phyloP scores from a whole-genome alignment of 2,888 invertebrate species.

The Tanypteryx hageni region DNA sequence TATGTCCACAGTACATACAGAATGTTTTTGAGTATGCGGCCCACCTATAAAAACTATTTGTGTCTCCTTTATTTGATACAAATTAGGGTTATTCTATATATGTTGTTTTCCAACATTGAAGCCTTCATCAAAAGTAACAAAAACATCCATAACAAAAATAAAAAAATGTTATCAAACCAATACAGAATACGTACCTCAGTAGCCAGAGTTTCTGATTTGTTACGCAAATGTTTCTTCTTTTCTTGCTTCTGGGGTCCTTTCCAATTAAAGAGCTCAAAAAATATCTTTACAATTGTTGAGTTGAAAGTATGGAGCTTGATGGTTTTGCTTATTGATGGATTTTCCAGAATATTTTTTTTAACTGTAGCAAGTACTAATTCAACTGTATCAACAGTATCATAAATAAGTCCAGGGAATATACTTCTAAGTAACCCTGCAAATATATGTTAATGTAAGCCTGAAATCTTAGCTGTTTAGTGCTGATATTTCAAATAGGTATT shows the following conservation, averaged over 20 bases:
- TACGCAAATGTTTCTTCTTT: slow-evolving; percentile 74
- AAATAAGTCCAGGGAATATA: slow-evolving; percentile 81
- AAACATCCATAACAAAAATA: neutral
- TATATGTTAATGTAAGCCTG: neutral
- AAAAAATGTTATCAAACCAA: neutral
- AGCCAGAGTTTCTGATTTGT: slow-evolving; percentile 66
- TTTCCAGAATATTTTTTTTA: slow-evolving; percentile 83
- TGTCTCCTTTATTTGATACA: too few species aligned
- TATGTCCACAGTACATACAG: too few species aligned
- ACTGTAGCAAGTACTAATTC: slow-evolving; percentile 82
- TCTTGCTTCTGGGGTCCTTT: slow-evolving; percentile 79
- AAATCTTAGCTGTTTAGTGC: neutral
- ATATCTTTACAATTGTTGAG: slow-evolving; percentile 81
- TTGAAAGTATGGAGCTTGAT: slow-evolving; percentile 85
- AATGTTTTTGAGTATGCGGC: too few species aligned
- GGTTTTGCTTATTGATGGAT: slow-evolving; percentile 82
- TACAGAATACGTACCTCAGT: neutral
- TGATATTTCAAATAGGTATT: neutral
- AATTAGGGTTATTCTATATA: too few species aligned
- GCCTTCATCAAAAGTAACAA: neutral
- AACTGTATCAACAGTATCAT: slow-evolving; percentile 83
- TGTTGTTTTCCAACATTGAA: too few species aligned
- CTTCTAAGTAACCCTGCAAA: slow-evolving; percentile 78
- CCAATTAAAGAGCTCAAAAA: slow-evolving; percentile 86
- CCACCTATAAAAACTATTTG: too few species aligned